Percentiles rank a stretch among this genome's conserved stretches.
These are phyloP conservation scores for Phodopus roborovskii DNA, from an alignment of 2,113 vertebrate genomes.

Conservation along the genomic window DNA sequence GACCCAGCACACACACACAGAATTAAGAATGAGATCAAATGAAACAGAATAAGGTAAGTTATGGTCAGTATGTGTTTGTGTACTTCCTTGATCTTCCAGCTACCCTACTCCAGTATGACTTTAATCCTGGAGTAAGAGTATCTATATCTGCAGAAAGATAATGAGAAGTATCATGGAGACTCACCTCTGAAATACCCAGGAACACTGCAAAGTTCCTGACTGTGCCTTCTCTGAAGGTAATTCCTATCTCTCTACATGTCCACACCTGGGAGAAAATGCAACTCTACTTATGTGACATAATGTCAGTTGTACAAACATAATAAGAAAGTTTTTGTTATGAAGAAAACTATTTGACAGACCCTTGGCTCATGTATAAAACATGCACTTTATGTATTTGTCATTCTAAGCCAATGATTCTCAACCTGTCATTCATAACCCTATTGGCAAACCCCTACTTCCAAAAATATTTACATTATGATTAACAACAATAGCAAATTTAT, in stretches of 20 bases:
- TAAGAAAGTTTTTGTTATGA: background rate
- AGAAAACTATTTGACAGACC: background rate
- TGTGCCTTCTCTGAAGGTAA: background rate
- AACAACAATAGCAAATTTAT: background rate
- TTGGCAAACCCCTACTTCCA: background rate
- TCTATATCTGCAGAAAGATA: background rate
- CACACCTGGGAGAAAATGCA: background rate
- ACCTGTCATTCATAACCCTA: fast-evolving
- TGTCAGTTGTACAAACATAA: background rate
- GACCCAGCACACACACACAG: background rate
- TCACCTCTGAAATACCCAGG: background rate
- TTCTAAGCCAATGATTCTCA: background rate
- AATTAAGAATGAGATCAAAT: background rate
- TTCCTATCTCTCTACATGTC: background rate
- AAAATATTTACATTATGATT: background rate
- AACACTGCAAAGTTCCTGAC: background rate
- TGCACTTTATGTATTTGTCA: background rate
- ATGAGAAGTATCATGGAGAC: background rate
- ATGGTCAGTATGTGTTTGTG: background rate
- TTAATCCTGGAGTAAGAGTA: background rate
- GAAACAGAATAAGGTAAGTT: background rate
- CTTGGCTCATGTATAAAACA: background rate
- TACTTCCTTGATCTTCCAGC: background rate
- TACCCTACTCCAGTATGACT: background rate
- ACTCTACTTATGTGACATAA: background rate